Percentiles rank a stretch among this genome's conserved stretches.
Evolutionary conservation across 2,113 vertebrate genomes (phyloP).

Genomic region (Cephalopholis sonnerati): DNA sequence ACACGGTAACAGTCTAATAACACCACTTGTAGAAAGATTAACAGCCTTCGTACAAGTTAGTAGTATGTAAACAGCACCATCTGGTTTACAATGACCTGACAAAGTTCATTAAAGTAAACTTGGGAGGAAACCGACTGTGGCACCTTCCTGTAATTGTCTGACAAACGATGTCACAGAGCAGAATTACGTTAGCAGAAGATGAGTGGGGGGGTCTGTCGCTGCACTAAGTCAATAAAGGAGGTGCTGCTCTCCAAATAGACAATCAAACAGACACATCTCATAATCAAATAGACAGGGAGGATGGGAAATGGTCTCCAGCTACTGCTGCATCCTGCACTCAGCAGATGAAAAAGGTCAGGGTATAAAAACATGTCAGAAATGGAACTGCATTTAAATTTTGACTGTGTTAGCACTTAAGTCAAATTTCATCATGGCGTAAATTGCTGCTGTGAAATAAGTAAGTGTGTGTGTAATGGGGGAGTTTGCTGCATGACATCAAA

Average conservation of each 20-base stretch:
- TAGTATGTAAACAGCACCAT: background rate
- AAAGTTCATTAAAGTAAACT: conserved; percentile 32
- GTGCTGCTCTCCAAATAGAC: conserved; percentile 63
- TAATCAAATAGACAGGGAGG: conserved; percentile 61
- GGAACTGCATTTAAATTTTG: conserved; percentile 29
- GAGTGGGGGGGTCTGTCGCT: conserved; percentile 40
- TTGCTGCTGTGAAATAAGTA: conserved; percentile 8
- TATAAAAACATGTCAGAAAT: conserved; percentile 6
- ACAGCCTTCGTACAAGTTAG: background rate
- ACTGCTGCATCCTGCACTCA: conserved; percentile 28
- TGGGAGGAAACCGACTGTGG: conserved; percentile 10
- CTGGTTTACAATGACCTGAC: conserved; percentile 17
- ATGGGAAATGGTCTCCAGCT: conserved; percentile 17
- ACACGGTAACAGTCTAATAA: background rate
- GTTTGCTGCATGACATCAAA: conserved; percentile 3
- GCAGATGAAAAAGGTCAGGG: conserved; percentile 41
- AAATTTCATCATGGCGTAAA: conserved; percentile 27
- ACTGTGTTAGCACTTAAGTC: conserved; percentile 25
- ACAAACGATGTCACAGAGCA: conserved; percentile 26
- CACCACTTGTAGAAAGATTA: background rate
- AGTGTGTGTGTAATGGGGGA: background rate
- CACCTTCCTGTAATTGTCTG: conserved; percentile 47
- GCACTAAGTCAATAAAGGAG: conserved; percentile 70
- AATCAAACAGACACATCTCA: conserved; percentile 65
- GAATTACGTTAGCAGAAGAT: conserved; percentile 45